A percentile compares a stretch with the other conserved stretches of the same genome.
These are phyloP conservation scores for Brachionus paranguensis DNA, from an alignment of 1,140 invertebrate genomes.

Conservation along the genomic window DNA sequence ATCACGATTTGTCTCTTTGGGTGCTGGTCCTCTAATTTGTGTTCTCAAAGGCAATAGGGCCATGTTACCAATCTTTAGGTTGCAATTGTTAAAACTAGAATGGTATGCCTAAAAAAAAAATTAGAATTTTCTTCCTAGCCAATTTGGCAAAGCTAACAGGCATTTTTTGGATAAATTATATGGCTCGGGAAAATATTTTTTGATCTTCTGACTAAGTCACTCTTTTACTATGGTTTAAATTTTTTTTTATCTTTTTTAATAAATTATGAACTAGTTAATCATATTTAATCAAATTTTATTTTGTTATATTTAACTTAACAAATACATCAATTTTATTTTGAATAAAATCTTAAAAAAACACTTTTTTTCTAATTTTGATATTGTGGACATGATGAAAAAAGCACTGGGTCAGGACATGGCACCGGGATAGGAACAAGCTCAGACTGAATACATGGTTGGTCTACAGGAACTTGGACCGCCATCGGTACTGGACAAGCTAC, in stretches of 20 bases:
- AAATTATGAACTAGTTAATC: conserved; percentile 10
- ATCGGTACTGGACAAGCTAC: not conserved
- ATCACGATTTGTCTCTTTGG: not conserved
- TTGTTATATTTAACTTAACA: not conserved
- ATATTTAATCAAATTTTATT: not conserved
- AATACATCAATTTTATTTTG: not conserved
- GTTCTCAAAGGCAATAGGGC: conserved; percentile 35
- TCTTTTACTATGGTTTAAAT: conserved; percentile 3
- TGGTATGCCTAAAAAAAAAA: conserved; percentile 21
- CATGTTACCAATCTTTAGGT: conserved; percentile 26
- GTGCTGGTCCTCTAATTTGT: conserved; percentile 37
- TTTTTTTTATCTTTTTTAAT: not conserved
- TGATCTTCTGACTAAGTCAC: conserved; percentile 17
- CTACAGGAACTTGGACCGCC: not conserved
- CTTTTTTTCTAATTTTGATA: not conserved
- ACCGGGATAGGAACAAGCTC: not conserved
- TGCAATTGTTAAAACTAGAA: not conserved
- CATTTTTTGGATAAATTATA: not conserved
- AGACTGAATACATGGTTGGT: not conserved
- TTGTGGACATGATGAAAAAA: not conserved
- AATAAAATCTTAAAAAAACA: not conserved
- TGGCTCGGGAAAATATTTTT: not conserved
- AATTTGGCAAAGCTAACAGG: not conserved
- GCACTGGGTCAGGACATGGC: not conserved
- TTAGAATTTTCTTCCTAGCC: not conserved